Evolutionary conservation across 2,113 vertebrate species (phyloP).

Genomic region (Heterotis niloticus): DNA sequence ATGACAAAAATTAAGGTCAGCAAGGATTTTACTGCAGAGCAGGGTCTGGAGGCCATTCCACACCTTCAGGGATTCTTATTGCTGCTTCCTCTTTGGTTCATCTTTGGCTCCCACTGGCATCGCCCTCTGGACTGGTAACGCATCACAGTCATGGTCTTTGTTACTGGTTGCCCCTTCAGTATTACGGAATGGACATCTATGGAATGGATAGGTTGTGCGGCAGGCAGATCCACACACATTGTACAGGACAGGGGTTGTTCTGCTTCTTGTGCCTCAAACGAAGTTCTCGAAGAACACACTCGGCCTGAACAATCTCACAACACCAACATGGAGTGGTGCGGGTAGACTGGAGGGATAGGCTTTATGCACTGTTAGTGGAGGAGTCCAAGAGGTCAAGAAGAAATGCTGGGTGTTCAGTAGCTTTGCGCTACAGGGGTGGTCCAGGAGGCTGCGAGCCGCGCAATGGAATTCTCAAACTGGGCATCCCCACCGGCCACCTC

Average conservation of each 20-base stretch:
- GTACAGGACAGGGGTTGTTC: neutral
- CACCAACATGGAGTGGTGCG: neutral
- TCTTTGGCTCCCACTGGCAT: neutral
- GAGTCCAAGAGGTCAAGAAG: neutral
- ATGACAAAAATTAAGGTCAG: neutral
- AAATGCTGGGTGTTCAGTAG: conserved; percentile 51
- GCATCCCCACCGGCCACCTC: conserved; percentile 62
- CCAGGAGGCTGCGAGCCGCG: conserved; percentile 69
- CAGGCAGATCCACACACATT: neutral
- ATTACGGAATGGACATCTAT: neutral
- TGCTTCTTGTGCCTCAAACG: neutral
- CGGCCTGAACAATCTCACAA: neutral
- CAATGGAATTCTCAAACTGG: conserved; percentile 72
- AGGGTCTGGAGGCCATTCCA: neutral
- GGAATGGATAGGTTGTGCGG: neutral
- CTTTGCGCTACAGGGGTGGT: conserved; percentile 68
- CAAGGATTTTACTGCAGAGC: neutral
- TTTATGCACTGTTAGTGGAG: neutral
- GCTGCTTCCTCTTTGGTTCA: neutral
- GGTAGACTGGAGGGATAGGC: neutral
- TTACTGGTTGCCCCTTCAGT: neutral
- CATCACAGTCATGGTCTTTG: neutral
- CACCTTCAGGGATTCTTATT: neutral
- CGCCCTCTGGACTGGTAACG: too few relatives aligned
- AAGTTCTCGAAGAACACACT: neutral